Base-by-base conservation (phyloP, 1,140 invertebrate species). In the Holotrichia oblita region DNA sequence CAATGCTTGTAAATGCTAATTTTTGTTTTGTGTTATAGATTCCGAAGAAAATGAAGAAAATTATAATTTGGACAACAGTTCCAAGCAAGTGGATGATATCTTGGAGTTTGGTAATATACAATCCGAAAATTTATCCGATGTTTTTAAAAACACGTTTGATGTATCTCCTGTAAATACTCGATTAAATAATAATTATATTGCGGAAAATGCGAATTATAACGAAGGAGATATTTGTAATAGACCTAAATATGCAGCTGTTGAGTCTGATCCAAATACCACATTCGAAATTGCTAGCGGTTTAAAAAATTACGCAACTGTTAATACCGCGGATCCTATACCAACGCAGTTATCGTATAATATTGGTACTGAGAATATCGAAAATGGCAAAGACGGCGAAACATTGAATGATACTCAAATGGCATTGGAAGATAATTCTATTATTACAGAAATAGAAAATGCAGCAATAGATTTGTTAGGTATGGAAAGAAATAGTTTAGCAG, bases 281-380 rank as follows among this genome's bases (percentile, higher is more conserved):
- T 85, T 83, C 73, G 84, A 85, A 80, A 84, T 83, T 75, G 84
- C 83, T 0, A 85, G 84, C 75, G 80, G 81, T n/a, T 73, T 85
- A n/a, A 87, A 87, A 77, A 84, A 85, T 79, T 87, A 87, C 76
- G 86, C 86, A 1, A 87, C 86, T 10, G 83, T 87, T 17, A 85
- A 84, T 78, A 87, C 85, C 8, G 79, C 83, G 3, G 85, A 86
- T 80, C 84, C 85, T 40, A 81, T 86, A 42, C 80, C 82, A 0
- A 83, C 83, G 1, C 85, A 87, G 76, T 79, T 85, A 40, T 82
- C 85, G 0, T 87, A 82, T 76, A 87, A 87, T 74, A 83, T 87
- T 22, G 86, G 86, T 4, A 85, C 81, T 4, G 84, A 87, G 79
- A 85, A 84, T 79, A 75, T 86, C 9, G 85, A 85, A 69, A 83